Conservation (phyloP, 2,888 invertebrate genomes). For the Pedicia rivosa region DNA sequence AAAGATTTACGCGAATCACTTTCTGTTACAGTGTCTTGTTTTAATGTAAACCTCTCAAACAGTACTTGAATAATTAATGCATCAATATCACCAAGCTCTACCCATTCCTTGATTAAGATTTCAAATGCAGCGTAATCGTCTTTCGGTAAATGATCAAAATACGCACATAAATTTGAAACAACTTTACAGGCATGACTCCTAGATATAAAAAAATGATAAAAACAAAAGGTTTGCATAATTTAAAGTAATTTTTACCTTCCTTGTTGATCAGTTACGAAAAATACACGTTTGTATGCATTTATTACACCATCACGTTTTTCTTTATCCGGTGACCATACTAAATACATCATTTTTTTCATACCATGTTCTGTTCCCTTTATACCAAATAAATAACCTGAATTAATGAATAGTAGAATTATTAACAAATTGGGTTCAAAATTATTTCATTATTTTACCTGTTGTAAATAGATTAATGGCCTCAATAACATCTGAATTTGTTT, state of each 20-base stretch:
- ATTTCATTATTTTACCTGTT: no score
- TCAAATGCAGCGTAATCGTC: constrained; percentile 45
- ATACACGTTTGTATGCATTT: constrained; percentile 47
- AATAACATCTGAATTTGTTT: constrained; percentile 60
- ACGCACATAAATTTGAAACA: constrained; percentile 40
- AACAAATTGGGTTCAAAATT: no score
- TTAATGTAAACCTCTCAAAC: constrained; percentile 71
- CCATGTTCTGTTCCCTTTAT: constrained; percentile 56
- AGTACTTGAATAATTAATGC: constrained; percentile 46
- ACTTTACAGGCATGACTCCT: constrained; percentile 37
- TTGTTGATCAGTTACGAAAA: constrained; percentile 26
- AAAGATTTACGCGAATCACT: constrained; percentile 59
- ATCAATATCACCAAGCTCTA: constrained; percentile 38
- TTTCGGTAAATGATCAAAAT: constrained; percentile 36
- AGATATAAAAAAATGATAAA: constrained; percentile 11
- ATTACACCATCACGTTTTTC: constrained; percentile 57
- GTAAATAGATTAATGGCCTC: constrained; percentile 85
- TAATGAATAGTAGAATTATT: no score
- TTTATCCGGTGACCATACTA: constrained; percentile 70
- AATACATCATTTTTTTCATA: constrained; percentile 56
- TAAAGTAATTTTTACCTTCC: constrained; percentile 16
- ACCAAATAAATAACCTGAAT: constrained; percentile 60
- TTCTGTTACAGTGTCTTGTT: constrained; percentile 48
- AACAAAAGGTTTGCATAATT: not conserved
- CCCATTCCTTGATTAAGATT: constrained; percentile 44